Conservation (phyloP, 1,140 invertebrate genomes). For the Brachionus paranguensis region DNA sequence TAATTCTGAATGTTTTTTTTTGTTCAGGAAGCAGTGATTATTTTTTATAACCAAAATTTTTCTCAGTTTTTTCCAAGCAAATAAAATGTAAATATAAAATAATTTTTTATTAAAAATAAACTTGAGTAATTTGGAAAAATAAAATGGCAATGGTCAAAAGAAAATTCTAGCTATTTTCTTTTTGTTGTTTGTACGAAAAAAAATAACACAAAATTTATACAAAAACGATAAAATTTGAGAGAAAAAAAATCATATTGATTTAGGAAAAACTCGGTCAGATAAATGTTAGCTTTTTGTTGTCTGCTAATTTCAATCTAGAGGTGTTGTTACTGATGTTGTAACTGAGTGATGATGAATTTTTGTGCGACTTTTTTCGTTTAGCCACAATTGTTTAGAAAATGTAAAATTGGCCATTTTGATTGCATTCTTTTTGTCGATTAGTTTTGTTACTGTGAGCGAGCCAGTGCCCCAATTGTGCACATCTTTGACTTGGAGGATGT, state of each 20-base stretch:
- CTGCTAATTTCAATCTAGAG: background rate
- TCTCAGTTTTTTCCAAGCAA: background rate
- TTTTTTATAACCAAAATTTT: too few relatives aligned
- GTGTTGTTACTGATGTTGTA: background rate
- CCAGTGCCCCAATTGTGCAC: background rate
- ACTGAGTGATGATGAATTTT: too few relatives aligned
- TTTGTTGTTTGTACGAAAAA: background rate
- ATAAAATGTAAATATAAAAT: too few relatives aligned
- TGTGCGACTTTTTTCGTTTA: background rate
- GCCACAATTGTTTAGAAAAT: background rate
- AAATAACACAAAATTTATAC: background rate
- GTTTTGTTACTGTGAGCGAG: background rate
- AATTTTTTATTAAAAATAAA: too few relatives aligned
- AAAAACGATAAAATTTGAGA: background rate
- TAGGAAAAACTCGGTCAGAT: background rate
- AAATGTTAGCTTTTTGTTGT: background rate
- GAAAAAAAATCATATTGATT: background rate
- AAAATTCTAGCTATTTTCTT: background rate
- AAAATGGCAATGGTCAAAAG: background rate
- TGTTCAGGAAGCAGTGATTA: too few relatives aligned
- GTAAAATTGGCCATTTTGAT: constrained; percentile 12
- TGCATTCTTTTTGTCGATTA: constrained; percentile 2
- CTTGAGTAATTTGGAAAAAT: background rate
- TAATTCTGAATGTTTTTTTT: background rate
- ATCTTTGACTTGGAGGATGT: background rate